Percentiles rank a stretch among this genome's conserved stretches.
Evolutionary conservation across 2,797 vertebrate genomes (phyloP).

Genomic region (Heliangelus exortis): DNA sequence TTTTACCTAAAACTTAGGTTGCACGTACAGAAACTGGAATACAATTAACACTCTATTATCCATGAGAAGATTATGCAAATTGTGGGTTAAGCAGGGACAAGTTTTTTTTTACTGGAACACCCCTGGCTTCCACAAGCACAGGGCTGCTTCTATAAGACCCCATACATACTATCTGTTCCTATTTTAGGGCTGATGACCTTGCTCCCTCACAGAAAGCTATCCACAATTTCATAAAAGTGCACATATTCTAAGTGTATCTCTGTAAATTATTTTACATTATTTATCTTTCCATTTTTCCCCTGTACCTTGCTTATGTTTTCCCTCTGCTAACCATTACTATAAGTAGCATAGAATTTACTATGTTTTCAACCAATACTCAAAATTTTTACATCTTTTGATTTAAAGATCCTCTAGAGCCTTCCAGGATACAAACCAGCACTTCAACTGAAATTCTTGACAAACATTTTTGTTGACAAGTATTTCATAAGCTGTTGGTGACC

Average conservation of each 20-base stretch:
- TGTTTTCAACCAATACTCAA: not conserved
- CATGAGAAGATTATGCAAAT: slow-evolving; percentile 34
- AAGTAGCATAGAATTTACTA: accelerated
- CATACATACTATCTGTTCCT: not conserved
- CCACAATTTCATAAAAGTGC: not conserved
- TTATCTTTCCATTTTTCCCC: not conserved
- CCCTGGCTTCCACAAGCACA: not conserved
- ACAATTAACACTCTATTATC: not conserved
- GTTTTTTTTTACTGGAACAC: not conserved
- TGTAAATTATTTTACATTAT: not conserved
- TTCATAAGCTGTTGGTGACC: not conserved
- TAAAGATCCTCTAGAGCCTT: not conserved
- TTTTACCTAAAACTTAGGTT: not conserved
- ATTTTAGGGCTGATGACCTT: not conserved
- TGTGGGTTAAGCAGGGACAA: not conserved
- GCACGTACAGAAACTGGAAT: not conserved
- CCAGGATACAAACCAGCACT: not conserved
- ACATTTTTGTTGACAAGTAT: not conserved
- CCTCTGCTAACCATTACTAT: not conserved
- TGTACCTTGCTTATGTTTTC: not conserved
- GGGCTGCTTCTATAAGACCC: not conserved
- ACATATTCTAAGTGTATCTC: not conserved
- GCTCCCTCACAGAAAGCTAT: not conserved
- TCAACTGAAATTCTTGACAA: not conserved
- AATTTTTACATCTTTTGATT: not conserved